phyloP scores from a whole-genome alignment of 2,888 invertebrate genomes.

The Thelaira solivaga region DNA sequence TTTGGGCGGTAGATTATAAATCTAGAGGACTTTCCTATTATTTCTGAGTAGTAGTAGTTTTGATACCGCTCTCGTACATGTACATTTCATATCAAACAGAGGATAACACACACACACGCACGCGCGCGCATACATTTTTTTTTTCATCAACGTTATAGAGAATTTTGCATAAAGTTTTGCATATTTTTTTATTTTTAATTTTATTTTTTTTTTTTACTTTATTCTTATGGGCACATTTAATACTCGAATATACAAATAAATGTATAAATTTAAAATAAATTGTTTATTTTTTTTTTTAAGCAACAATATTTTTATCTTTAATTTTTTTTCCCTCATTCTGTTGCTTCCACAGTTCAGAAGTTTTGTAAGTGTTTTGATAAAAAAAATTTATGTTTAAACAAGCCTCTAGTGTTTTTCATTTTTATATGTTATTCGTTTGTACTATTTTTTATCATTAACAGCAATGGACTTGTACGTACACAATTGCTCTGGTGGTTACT shows the following conservation, averaged over 20 bases:
- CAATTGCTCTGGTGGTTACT: not conserved
- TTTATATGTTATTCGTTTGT: constrained; percentile 3
- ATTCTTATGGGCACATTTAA: constrained; percentile 8
- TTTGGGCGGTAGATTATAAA: no score
- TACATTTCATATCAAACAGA: constrained; percentile 55
- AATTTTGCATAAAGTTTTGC: constrained; percentile 32
- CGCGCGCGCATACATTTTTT: no score
- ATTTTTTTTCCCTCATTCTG: constrained; percentile 20
- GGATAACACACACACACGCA: constrained; percentile 7
- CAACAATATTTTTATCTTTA: constrained; percentile 52
- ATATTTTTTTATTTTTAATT: not conserved
- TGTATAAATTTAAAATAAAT: constrained; percentile 53
- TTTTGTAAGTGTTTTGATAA: not conserved
- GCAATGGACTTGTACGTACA: not conserved
- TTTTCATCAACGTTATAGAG: constrained; percentile 47
- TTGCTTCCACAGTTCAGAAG: not conserved
- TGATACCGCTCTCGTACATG: constrained; percentile 7
- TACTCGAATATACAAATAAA: constrained; percentile 25
- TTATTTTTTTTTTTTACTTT: not conserved
- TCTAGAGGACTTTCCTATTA: no score
- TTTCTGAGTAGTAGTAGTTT: not conserved
- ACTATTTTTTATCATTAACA: constrained; percentile 31
- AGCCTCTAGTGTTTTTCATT: constrained; percentile 24
- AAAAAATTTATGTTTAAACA: constrained; percentile 14
- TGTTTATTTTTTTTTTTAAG: constrained; percentile 49